phyloP scores from a whole-genome alignment of 2,888 invertebrate species.

The Phengaris arion region DNA sequence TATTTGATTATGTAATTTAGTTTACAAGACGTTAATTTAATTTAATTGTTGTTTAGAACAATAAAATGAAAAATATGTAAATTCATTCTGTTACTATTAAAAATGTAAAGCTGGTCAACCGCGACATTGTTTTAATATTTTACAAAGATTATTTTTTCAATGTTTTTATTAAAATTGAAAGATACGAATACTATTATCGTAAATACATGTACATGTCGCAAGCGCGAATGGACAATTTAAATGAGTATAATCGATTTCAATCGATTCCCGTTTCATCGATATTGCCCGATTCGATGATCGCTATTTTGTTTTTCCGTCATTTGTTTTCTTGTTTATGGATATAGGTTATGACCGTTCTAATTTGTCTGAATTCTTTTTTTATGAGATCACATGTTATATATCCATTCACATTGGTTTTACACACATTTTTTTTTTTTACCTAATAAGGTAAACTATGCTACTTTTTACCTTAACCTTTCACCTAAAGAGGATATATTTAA shows the following conservation, averaged over 20 bases:
- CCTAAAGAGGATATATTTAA: no score
- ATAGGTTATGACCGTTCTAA: not conserved
- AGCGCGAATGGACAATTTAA: not conserved
- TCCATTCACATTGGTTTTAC: not conserved
- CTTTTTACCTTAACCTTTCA: no score
- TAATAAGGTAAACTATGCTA: not conserved
- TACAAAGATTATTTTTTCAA: no score
- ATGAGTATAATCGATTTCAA: constrained; percentile 1
- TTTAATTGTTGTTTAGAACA: not conserved
- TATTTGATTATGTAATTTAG: not conserved
- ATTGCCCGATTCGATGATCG: constrained; percentile 5
- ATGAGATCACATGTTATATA: not conserved
- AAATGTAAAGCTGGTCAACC: no score
- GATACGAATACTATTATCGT: not conserved
- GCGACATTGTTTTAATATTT: no score
- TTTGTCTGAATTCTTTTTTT: not conserved
- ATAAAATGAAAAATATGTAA: no score
- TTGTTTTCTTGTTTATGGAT: constrained; percentile 7
- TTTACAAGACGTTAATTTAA: not conserved
- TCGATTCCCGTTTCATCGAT: constrained; percentile 11
- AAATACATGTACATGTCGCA: constrained; percentile 1
- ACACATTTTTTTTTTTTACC: no score
- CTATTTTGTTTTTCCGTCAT: constrained; percentile 4
- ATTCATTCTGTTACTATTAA: no score
- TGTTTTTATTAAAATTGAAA: not conserved